Conservation (phyloP, 2,888 invertebrate genomes). For the Caenorhabditis macrosperma region DNA sequence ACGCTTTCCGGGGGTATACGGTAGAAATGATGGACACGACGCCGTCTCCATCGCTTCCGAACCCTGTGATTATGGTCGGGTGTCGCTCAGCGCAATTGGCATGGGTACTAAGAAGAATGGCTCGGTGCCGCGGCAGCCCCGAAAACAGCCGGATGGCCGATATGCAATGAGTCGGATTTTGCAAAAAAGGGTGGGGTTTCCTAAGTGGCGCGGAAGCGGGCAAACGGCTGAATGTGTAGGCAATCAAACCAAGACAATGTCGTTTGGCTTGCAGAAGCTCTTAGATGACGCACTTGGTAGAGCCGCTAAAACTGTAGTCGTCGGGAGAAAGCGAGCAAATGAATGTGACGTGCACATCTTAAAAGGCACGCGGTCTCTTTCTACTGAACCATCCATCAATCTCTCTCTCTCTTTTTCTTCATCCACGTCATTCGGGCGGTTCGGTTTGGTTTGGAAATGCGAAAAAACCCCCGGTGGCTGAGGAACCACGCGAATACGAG, state of each 20-base stretch:
- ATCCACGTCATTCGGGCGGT: conserved; percentile 19
- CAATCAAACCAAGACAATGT: too few species aligned
- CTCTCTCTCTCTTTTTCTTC: not conserved
- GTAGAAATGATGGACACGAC: conserved; percentile 8
- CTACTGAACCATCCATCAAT: conserved; percentile 18
- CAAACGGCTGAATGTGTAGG: too few species aligned
- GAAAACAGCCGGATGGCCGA: not conserved
- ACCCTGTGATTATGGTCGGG: conserved; percentile 18
- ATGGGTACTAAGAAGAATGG: not conserved
- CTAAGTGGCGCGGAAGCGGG: not conserved
- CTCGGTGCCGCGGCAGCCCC: not conserved
- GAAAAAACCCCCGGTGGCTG: not conserved
- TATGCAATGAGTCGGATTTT: not conserved
- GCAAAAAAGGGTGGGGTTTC: not conserved
- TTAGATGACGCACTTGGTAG: too few species aligned
- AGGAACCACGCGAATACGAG: not conserved
- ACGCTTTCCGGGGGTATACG: conserved; percentile 2
- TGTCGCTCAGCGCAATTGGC: conserved; percentile 7
- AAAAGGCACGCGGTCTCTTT: not conserved
- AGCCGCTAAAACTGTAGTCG: too few species aligned
- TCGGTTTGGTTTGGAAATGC: not conserved
- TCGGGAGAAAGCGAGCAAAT: not conserved
- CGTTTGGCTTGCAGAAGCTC: too few species aligned
- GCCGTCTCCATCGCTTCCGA: conserved; percentile 4
- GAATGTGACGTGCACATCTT: conserved; percentile 8